Conservation (phyloP, 2,888 invertebrate genomes). For the Mellilla xanthometata region DNA sequence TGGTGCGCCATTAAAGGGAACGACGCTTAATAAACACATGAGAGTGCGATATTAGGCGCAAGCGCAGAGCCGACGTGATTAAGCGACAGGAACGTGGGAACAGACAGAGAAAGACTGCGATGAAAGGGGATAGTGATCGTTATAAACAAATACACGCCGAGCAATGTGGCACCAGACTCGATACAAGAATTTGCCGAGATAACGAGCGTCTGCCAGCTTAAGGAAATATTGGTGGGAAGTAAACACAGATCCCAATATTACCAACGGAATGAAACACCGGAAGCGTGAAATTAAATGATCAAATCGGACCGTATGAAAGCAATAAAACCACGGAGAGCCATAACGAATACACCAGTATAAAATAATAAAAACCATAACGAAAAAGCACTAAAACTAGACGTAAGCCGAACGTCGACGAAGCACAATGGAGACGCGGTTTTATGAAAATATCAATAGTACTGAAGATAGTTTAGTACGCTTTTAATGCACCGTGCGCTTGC, state of each 20-base stretch:
- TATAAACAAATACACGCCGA: slow-evolving; percentile 42
- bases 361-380: slow-evolving; percentile 60
- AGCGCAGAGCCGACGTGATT: slow-evolving; percentile 68
- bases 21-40: slow-evolving; percentile 79
- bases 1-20: slow-evolving; percentile 71
- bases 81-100: slow-evolving; percentile 76
- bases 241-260: slow-evolving; percentile 13
- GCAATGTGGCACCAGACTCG: slow-evolving; percentile 29
- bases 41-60: slow-evolving; percentile 75
- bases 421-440: slow-evolving; percentile 62
- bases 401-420: slow-evolving; percentile 49
- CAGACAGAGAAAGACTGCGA: slow-evolving; percentile 55
- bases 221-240: slow-evolving; percentile 29
- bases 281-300: slow-evolving; percentile 48
- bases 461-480: slow-evolving; percentile 72
- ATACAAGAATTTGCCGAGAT: slow-evolving; percentile 29
- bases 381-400: slow-evolving; percentile 56
- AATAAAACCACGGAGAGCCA: slow-evolving; percentile 54
- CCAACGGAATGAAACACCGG: slow-evolving; percentile 29
- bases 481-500: slow-evolving; percentile 74
- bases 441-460: slow-evolving; percentile 72
- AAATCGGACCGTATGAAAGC: slow-evolving; percentile 48
- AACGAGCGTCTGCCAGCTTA: slow-evolving; percentile 19
- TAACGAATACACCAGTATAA: slow-evolving; percentile 47
- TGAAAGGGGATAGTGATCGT: slow-evolving; percentile 49